Base-by-base conservation (phyloP, 2,113 vertebrate species). In the Lepidothrix coronata region DNA sequence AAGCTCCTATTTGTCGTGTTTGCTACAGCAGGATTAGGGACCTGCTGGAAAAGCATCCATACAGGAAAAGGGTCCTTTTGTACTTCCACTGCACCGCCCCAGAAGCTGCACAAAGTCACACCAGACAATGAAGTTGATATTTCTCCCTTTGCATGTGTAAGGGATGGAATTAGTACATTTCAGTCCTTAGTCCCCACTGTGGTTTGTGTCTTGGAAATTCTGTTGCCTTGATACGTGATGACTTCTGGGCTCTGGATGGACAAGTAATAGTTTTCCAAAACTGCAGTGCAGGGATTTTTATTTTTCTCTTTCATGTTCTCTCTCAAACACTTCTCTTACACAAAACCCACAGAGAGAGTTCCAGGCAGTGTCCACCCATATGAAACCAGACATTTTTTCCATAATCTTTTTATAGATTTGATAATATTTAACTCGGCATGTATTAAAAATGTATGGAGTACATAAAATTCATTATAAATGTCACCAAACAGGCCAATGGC, bases 331-430 rank as follows among this genome's bases (percentile, higher is more conserved):
- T 95, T 93, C 57, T 81, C 73, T 82, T 75, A 33, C 86, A 87
- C 80, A 62, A 93, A 95, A 93, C 70, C 88, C 93, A 52, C 93
- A 81, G 90, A 91, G 37, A 46, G 82, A 84, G 63, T 86, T 95
- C 88, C 88, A 90, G 88, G 93, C 90, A 81, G 88, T 2, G 23
- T 96, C 91, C 85, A 65, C 70, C 92, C 83, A 30, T 91, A 27
- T 54, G 83, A 92, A 96, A 94, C 89, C 59, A 95, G 96, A 70
- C 54, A 39, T 82, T 95, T 96, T 94, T 97, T 96, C 93, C 92
- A 82, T 61, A 61, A 68, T 68, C 93, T 97, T 96, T 97, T 96
- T 96, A 97, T 97, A 94, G 96, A 83, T 84, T 87, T 66, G 83
- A 92, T 91, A 96, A 89, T 96, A 97, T 96, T 95, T 94, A 96